phyloP scores from a whole-genome alignment of 2,113 vertebrate species.

The Megaceryle maxima region DNA sequence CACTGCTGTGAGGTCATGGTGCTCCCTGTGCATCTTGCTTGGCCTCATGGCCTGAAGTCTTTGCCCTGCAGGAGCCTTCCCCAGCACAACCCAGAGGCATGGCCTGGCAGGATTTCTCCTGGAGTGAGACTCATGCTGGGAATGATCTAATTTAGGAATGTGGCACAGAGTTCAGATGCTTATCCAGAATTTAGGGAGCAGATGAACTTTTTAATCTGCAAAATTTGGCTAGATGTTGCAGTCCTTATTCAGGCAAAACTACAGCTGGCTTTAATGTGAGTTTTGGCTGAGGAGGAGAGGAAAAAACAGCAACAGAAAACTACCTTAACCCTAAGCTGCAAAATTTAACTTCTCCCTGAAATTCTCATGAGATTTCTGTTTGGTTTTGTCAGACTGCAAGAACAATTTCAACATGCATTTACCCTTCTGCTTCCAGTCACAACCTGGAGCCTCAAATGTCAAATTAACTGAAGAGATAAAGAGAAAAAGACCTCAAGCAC shows the following conservation, averaged over 20 bases:
- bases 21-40: rapidly evolving
- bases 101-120: not conserved
- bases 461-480: not conserved
- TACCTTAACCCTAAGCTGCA: not conserved
- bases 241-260: not conserved
- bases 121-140: not conserved
- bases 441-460: not conserved
- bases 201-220: not conserved
- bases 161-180: not conserved
- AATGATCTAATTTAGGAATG: not conserved
- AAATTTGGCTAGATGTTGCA: not conserved
- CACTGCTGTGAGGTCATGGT: not conserved
- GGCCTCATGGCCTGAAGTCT: rapidly evolving
- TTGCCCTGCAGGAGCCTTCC: rapidly evolving
- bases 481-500: not conserved
- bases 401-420: not conserved
- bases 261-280: not conserved
- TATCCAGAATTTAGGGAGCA: not conserved
- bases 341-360: not conserved
- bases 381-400: not conserved
- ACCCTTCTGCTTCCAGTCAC: not conserved
- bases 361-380: not conserved
- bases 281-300: not conserved
- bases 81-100: rapidly evolving
- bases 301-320: not conserved